Conservation (phyloP, 2,113 vertebrate genomes). For the Genyomyrus donnyi region DNA sequence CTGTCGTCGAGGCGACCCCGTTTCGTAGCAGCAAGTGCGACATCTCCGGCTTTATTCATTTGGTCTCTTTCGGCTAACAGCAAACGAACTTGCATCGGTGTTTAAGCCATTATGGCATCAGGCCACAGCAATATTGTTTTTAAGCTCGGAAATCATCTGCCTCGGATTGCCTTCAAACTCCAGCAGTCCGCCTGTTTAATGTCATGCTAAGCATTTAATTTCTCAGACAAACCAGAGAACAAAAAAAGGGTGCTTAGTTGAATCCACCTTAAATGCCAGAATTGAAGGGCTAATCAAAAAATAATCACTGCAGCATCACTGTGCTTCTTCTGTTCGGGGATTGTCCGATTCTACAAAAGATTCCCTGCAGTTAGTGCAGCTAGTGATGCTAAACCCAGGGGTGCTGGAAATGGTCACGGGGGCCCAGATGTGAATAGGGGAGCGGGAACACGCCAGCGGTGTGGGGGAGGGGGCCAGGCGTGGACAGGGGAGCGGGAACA, state of each 20-base stretch:
- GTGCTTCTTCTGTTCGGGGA: not conserved
- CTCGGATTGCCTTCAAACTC: not conserved
- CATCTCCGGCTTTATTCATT: not conserved
- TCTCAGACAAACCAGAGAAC: not conserved
- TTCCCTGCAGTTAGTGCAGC: not conserved
- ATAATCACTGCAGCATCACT: not conserved
- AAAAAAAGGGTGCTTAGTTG: not conserved
- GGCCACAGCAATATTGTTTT: not conserved
- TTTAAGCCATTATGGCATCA: not conserved
- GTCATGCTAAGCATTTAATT: not conserved
- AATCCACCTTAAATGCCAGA: not conserved
- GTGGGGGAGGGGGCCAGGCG: not conserved
- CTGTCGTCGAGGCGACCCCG: not conserved
- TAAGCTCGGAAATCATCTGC: not conserved
- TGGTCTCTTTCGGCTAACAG: not conserved
- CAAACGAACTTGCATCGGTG: not conserved
- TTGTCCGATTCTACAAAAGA: not conserved
- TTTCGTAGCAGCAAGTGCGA: not conserved
- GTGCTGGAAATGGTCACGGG: not conserved
- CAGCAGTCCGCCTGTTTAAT: not conserved
- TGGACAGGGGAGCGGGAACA: not conserved
- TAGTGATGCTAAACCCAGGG: not conserved
- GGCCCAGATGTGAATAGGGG: not conserved
- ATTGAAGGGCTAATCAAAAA: not conserved
- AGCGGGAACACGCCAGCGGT: not conserved